Conservation (phyloP, 2,797 vertebrate genomes). For the Anas bernieri region DNA sequence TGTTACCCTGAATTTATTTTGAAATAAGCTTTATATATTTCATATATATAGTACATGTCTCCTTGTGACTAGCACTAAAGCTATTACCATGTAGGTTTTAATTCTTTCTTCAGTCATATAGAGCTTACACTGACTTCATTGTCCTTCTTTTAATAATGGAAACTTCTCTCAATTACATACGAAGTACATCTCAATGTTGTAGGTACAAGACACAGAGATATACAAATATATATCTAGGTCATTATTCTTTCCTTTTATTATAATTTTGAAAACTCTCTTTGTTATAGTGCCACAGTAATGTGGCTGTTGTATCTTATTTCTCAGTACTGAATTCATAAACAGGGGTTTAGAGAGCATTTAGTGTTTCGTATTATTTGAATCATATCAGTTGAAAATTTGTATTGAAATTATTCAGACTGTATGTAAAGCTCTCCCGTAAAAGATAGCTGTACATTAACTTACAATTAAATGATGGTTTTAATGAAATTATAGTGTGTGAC, state of each 20-base stretch:
- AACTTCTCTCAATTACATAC: slow-evolving; percentile 10
- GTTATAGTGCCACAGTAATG: background rate
- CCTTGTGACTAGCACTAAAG: slow-evolving; percentile 63
- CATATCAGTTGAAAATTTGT: slow-evolving; percentile 1
- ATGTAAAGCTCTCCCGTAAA: slow-evolving; percentile 38
- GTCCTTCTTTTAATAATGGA: slow-evolving; percentile 14
- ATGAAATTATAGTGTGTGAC: slow-evolving; percentile 76
- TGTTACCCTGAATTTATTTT: slow-evolving; percentile 78
- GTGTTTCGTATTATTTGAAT: slow-evolving; percentile 1
- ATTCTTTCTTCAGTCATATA: slow-evolving; percentile 66
- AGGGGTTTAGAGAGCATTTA: background rate
- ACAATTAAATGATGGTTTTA: slow-evolving; percentile 75
- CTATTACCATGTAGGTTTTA: slow-evolving; percentile 76
- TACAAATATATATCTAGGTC: background rate
- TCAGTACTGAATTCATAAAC: background rate
- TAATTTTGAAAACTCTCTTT: slow-evolving; percentile 28
- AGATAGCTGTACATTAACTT: slow-evolving; percentile 66
- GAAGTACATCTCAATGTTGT: background rate
- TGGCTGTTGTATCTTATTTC: background rate
- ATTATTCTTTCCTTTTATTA: background rate
- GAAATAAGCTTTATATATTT: slow-evolving; percentile 72
- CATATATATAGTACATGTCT: slow-evolving; percentile 66
- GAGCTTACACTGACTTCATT: slow-evolving; percentile 10
- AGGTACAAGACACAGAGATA: background rate
- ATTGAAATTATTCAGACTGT: slow-evolving; percentile 41